These are phyloP conservation scores for Lontra canadensis DNA, from an alignment of 2,113 vertebrate genomes.

Conservation along the genomic window DNA sequence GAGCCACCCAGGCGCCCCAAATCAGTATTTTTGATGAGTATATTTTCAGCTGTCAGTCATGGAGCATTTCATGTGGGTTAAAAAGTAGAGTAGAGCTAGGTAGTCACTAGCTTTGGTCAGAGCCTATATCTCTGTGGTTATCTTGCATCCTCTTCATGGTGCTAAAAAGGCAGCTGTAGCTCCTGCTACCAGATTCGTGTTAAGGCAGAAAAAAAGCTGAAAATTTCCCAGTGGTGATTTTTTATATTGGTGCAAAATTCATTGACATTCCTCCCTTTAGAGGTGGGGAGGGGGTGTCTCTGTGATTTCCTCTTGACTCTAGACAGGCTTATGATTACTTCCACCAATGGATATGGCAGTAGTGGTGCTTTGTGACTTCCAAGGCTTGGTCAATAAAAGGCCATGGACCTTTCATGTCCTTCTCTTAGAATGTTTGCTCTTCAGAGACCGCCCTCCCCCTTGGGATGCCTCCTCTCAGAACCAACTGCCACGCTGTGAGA, in stretches of 20 bases:
- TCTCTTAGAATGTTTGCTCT: not conserved
- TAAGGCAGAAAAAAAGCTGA: not conserved
- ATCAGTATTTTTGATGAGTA: not conserved
- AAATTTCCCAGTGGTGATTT: not conserved
- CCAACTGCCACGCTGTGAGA: not conserved
- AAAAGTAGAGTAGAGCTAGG: not conserved
- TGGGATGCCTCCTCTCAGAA: conserved; percentile 4
- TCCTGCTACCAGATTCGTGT: not conserved
- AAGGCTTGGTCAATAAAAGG: not conserved
- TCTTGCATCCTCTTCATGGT: not conserved
- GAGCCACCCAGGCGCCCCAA: too few relatives aligned
- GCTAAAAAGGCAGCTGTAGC: not conserved
- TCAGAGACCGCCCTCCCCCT: not conserved
- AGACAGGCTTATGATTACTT: not conserved
- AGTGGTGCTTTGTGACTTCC: not conserved
- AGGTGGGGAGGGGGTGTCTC: not conserved
- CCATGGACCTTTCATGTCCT: not conserved
- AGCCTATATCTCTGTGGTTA: not conserved
- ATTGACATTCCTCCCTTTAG: not conserved
- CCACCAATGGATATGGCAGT: not conserved
- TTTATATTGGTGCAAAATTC: not conserved
- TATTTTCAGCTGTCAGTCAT: not conserved
- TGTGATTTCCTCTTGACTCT: not conserved
- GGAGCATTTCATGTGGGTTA: not conserved
- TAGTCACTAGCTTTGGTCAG: not conserved